phyloP scores from a whole-genome alignment of 1,140 invertebrate genomes.

The Drosophila repletoides region DNA sequence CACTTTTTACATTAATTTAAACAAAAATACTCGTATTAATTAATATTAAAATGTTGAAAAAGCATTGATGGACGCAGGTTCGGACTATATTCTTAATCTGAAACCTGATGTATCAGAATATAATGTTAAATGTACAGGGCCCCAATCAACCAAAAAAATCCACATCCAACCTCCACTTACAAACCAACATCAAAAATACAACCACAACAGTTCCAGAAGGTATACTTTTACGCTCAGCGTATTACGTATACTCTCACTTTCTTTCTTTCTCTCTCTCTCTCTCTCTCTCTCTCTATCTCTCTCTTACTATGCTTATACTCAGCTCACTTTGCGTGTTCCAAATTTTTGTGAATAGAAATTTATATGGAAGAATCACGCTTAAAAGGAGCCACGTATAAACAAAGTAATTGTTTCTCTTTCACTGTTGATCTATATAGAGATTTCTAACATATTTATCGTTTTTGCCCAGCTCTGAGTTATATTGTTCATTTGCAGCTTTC shows the following conservation, averaged over 20 bases:
- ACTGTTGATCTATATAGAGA: conserved; percentile 11
- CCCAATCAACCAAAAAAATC: not conserved
- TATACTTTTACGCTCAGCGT: conserved; percentile 9
- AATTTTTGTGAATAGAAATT: not conserved
- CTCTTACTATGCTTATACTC: conserved; percentile 1
- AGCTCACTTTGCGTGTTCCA: not conserved
- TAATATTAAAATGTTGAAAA: too few relatives aligned
- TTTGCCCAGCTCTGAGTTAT: conserved; percentile 4
- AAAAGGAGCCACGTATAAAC: not conserved
- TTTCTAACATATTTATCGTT: conserved; percentile 28
- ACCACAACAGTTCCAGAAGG: not conserved
- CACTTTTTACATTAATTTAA: too few relatives aligned
- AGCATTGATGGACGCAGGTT: too few relatives aligned
- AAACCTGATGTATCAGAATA: not conserved
- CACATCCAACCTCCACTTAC: not conserved
- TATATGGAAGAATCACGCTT: not conserved
- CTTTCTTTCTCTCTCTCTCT: not conserved
- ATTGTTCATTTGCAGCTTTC: conserved; percentile 19
- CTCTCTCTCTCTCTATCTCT: not conserved
- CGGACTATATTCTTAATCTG: too few relatives aligned
- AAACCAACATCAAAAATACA: not conserved
- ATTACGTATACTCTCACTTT: not conserved
- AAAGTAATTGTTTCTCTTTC: not conserved
- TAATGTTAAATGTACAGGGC: not conserved
- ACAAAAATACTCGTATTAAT: too few relatives aligned